A percentile compares a stretch with the other conserved stretches of the same genome.
These are phyloP conservation scores for Idaea straminata DNA, from an alignment of 2,888 invertebrate genomes.

Conservation along the genomic window DNA sequence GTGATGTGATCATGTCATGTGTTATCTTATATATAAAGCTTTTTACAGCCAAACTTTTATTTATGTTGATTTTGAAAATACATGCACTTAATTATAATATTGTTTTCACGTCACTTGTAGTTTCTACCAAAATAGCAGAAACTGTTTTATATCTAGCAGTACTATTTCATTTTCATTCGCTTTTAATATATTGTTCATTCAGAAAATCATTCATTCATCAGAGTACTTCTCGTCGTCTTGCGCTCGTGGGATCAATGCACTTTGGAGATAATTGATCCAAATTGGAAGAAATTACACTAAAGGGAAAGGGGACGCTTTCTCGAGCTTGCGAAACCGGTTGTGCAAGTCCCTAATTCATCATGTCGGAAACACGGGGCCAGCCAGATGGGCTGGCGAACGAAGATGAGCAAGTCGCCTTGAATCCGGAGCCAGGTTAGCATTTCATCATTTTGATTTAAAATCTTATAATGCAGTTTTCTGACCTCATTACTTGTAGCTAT, in stretches of 20 bases:
- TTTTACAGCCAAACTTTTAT: too few species aligned
- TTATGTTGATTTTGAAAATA: too few species aligned
- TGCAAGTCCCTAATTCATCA: slow-evolving; percentile 45
- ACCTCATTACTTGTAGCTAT: neutral
- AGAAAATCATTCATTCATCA: slow-evolving; percentile 20
- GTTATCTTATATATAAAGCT: too few species aligned
- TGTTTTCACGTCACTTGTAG: too few species aligned
- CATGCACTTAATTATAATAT: too few species aligned
- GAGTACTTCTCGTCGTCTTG: neutral
- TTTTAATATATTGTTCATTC: slow-evolving; percentile 14
- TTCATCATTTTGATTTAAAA: slow-evolving; percentile 1
- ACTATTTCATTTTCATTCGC: neutral
- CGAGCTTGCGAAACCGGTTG: slow-evolving; percentile 45
- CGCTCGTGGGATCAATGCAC: slow-evolving; percentile 21
- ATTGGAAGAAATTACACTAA: slow-evolving; percentile 30
- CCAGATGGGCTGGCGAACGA: slow-evolving; percentile 73
- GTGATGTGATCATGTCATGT: too few species aligned
- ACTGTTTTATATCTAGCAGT: too few species aligned
- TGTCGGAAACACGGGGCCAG: slow-evolving; percentile 70
- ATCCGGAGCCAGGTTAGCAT: neutral
- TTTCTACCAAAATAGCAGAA: too few species aligned
- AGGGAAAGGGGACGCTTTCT: slow-evolving; percentile 46
- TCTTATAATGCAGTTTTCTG: neutral
- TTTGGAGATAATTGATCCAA: slow-evolving; percentile 35
- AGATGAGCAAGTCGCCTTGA: slow-evolving; percentile 70